A percentile compares a stretch with the other conserved stretches of the same genome.
phyloP scores from a whole-genome alignment of 1,140 invertebrate genomes.

The Heliconius congener region DNA sequence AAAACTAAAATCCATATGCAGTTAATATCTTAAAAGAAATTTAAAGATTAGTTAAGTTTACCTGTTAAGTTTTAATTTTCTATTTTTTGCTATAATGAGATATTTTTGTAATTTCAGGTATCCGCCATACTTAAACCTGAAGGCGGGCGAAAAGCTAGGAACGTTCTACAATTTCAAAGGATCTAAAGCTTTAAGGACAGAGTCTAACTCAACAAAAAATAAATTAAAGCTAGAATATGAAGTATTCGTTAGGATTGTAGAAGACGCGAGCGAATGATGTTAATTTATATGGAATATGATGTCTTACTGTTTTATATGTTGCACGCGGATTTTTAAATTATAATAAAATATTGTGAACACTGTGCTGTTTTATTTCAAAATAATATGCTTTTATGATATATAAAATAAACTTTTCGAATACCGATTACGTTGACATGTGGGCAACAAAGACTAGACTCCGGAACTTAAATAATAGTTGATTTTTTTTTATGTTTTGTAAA shows the following conservation, averaged over 20 bases:
- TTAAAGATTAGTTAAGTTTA: too few relatives aligned
- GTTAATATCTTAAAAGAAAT: too few relatives aligned
- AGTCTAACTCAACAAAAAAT: conserved; percentile 50
- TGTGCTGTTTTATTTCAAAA: conserved; percentile 42
- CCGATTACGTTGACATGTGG: not conserved
- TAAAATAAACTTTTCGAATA: not conserved
- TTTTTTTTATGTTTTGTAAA: conserved; percentile 27
- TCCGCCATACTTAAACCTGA: conserved; percentile 57
- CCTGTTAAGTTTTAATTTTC: too few relatives aligned
- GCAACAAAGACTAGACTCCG: conserved; percentile 27
- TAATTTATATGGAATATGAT: conserved; percentile 36
- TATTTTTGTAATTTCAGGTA: conserved; percentile 54
- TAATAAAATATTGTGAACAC: conserved; percentile 49
- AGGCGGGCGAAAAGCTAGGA: conserved; percentile 63
- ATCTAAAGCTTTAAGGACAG: conserved; percentile 58
- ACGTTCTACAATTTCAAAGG: conserved; percentile 70
- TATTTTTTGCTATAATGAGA: not conserved
- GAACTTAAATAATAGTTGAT: conserved; percentile 17
- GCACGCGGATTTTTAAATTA: conserved; percentile 46
- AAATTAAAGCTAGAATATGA: conserved; percentile 73
- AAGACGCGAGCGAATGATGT: conserved; percentile 48
- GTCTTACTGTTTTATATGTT: conserved; percentile 21
- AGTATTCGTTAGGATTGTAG: conserved; percentile 65
- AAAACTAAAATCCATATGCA: too few relatives aligned
- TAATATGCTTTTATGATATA: conserved; percentile 1